Conservation (phyloP, 2,888 invertebrate genomes). For the Hyposoter dolosus region DNA sequence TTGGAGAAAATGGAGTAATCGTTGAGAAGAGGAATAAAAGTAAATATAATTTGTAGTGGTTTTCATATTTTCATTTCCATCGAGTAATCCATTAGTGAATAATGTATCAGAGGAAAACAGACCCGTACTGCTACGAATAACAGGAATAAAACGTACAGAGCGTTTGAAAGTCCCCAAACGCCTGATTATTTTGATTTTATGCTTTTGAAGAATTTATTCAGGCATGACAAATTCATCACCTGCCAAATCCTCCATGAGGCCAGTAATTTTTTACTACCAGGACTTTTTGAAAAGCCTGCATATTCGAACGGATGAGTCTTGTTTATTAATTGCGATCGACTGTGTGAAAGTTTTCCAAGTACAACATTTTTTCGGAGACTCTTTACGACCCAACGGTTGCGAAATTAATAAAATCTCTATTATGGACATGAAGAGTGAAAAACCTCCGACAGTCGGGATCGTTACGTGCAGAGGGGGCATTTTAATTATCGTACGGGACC, state of each 20-base stretch:
- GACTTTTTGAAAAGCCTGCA: neutral
- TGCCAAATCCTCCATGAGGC: neutral
- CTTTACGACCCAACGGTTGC: constrained; percentile 3
- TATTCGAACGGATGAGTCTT: neutral
- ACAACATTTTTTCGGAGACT: neutral
- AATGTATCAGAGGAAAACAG: too few relatives aligned
- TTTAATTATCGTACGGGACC: constrained; percentile 77
- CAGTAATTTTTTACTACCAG: too few relatives aligned
- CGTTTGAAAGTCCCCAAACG: too few relatives aligned
- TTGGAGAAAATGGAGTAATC: neutral
- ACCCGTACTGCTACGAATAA: too few relatives aligned
- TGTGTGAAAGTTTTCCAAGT: neutral
- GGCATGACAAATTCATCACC: too few relatives aligned
- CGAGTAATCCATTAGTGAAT: too few relatives aligned
- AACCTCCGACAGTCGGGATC: constrained; percentile 42
- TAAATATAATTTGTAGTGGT: neutral
- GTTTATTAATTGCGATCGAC: neutral
- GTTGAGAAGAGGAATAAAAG: neutral
- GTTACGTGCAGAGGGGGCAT: constrained; percentile 60
- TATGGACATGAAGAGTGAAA: constrained; percentile 30
- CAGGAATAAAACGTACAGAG: too few relatives aligned
- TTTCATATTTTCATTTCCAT: too few relatives aligned
- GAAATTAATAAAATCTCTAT: neutral
- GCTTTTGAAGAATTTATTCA: too few relatives aligned
- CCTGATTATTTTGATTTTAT: too few relatives aligned